Evolutionary conservation across 2,888 invertebrate species (phyloP), one percentile per base, ranked within the genome.

Genomic region (Dolomedes plantarius): DNA sequence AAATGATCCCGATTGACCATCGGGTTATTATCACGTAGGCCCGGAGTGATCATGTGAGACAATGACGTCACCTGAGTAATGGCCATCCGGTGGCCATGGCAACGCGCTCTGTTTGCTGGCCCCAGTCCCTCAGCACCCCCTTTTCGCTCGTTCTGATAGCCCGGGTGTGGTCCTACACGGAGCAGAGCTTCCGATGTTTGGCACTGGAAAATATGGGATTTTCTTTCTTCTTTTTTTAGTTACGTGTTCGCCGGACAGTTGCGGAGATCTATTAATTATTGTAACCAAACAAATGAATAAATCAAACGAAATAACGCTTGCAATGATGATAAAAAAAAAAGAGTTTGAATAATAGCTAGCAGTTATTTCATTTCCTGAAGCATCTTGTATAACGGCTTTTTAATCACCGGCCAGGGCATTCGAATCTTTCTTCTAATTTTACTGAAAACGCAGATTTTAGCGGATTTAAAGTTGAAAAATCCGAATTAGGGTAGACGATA

Each of bases 1-100:
- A 85, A 85, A 85, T 77, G 83, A 85, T 85, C 75, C 73, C 77
- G 77, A 73, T 78, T 85, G 83, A 85, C 83, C 83, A 85, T 78
- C 73, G 23, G 76, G 76, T 76, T 85, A 85, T 85, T 85, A 85
- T 85, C 83, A 85, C 83, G 83, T 85, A 85, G 62, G 27, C 39
- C 82, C 28, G 73, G 83, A 56, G 64, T 73, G 77, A 85, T 85
- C 83, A 85, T 85, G 83, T 77, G 77, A 72, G 73, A 85, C 83
- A 31, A 23, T 85, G 83, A 85, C 83, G 83, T 85, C 83, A 85
- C 67, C 83, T 85, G 77, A 85, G 77, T 85, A 85, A 85, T 85
- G 71, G 83, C 83, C 77, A 77, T 76, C 50, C 77, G 27, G 77
- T 85, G 31, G 77, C 39, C 77, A 32, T 56, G 72, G 77, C 56